Conservation (phyloP, 1,140 invertebrate genomes). For the Diachasmimorpha longicaudata region DNA sequence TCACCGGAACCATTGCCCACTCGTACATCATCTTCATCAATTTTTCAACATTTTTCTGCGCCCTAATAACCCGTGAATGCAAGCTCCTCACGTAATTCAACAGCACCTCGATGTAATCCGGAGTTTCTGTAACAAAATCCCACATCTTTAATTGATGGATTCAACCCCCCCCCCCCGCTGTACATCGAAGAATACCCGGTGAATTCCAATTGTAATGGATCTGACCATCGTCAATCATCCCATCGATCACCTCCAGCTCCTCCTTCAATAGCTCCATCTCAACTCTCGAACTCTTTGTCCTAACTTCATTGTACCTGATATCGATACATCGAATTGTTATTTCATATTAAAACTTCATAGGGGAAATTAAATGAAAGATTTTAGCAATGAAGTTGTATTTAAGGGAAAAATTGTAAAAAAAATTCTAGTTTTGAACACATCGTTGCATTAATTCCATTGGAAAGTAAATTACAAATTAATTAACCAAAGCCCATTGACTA, state of each 20-base stretch:
- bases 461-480: too few species aligned
- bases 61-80: conserved; percentile 63
- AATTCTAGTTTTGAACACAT: too few species aligned
- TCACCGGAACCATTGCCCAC: conserved; percentile 75
- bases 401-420: too few species aligned
- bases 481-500: too few species aligned
- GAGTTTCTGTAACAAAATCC: conserved; percentile 56
- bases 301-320: conserved; percentile 68
- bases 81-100: conserved; percentile 63
- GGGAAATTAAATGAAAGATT: not conserved
- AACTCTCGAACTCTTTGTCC: conserved; percentile 59
- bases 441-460: too few species aligned
- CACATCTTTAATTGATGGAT: not conserved
- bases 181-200: conserved; percentile 46
- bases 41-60: conserved; percentile 61
- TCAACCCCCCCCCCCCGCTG: not conserved
- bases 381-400: too few species aligned
- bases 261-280: conserved; percentile 67
- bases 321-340: conserved; percentile 8
- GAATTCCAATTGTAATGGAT: conserved; percentile 68
- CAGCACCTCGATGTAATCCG: conserved; percentile 66
- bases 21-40: conserved; percentile 67
- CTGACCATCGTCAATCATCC: conserved; percentile 65
- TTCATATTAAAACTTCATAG: not conserved
- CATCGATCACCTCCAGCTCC: conserved; percentile 67